Conservation (phyloP, 2,113 vertebrate species). For the Hippocampus barbouri region DNA sequence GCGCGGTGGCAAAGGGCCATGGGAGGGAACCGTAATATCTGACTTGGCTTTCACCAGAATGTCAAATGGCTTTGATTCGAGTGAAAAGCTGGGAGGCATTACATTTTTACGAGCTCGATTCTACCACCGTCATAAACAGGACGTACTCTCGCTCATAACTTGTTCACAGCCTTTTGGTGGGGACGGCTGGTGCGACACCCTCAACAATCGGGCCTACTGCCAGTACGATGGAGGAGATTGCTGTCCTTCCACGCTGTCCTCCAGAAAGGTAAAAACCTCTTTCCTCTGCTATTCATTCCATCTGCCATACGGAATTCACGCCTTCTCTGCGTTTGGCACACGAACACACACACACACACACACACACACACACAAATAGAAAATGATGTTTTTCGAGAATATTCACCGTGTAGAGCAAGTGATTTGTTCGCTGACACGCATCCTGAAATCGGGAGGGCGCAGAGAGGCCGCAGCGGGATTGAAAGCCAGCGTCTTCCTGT, state of each 20-base stretch:
- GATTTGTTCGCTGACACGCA: conserved; percentile 9
- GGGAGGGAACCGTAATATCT: too few species aligned
- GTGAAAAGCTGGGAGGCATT: conserved; percentile 4
- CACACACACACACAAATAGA: not conserved
- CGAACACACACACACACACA: too few species aligned
- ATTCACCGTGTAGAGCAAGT: not conserved
- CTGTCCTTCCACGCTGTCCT: conserved; percentile 93
- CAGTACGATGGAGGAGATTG: conserved; percentile 96
- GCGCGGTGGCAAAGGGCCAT: too few species aligned
- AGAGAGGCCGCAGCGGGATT: conserved; percentile 23
- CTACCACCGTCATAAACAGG: not conserved
- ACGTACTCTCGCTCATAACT: conserved; percentile 36
- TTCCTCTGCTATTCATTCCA: not conserved
- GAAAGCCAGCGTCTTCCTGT: conserved; percentile 50
- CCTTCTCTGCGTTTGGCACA: not conserved
- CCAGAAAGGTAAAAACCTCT: conserved; percentile 80
- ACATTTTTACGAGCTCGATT: not conserved
- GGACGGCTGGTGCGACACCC: conserved; percentile 96
- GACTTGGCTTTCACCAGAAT: not conserved
- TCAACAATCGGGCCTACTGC: conserved; percentile 96
- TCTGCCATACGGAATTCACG: not conserved
- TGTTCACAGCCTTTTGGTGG: conserved; percentile 86
- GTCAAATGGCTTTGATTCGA: not conserved
- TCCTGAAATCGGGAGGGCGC: conserved; percentile 15
- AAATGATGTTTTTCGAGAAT: not conserved